Conservation (phyloP, 2,797 vertebrate species). For the Eospalax fontanierii region DNA sequence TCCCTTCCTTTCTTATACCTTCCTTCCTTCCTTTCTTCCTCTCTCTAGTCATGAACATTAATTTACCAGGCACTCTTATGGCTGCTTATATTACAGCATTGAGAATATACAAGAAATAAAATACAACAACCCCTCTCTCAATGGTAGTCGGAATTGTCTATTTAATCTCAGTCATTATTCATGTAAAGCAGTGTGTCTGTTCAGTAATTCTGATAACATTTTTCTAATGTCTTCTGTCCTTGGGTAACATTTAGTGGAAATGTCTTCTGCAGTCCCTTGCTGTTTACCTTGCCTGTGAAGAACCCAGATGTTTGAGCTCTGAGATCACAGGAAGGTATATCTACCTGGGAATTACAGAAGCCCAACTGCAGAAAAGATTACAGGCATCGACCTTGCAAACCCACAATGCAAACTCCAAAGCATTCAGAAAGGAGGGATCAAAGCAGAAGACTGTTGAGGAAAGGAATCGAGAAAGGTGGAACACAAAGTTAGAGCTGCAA, state of each 20-base stretch:
- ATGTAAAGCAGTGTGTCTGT: neutral
- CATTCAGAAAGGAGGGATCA: conserved; percentile 4
- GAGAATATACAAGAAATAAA: conserved; percentile 10
- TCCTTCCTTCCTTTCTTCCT: neutral
- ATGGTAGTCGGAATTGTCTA: neutral
- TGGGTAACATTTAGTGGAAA: neutral
- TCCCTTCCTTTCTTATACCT: neutral
- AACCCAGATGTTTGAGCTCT: conserved; percentile 28
- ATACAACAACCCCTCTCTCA: conserved; percentile 7
- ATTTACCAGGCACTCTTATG: neutral
- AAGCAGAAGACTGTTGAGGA: neutral
- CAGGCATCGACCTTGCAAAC: neutral
- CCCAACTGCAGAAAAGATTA: neutral
- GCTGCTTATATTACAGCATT: neutral
- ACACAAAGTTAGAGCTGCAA: neutral
- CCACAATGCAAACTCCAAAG: neutral
- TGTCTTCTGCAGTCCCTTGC: neutral
- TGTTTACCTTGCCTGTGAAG: neutral
- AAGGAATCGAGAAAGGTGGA: neutral
- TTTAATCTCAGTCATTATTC: conserved; percentile 36
- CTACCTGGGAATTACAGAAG: neutral
- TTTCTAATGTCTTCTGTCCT: neutral
- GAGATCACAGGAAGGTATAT: neutral
- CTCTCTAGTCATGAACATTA: neutral
- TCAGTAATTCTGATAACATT: conserved; percentile 1